Conservation (phyloP, 2,888 invertebrate genomes). For the Micoletzkya japonica region DNA sequence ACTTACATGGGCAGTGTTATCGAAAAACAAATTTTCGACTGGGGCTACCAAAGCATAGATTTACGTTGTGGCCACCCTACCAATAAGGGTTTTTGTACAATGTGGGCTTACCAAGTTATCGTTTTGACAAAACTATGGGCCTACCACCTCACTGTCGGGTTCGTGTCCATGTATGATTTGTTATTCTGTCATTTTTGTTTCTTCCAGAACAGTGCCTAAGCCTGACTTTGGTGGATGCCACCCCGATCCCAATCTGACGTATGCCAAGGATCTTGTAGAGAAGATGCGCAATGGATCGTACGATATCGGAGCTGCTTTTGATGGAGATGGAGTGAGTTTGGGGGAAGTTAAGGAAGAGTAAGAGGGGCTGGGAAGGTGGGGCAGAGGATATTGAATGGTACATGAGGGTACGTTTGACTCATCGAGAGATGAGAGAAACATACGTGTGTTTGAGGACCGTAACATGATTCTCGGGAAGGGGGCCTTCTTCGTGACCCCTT, state of each 20-base stretch:
- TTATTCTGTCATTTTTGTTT: neutral
- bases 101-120: too few species aligned
- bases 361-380: neutral
- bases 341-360: neutral
- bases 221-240: constrained; percentile 92
- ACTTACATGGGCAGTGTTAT: neutral
- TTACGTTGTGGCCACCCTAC: too few species aligned
- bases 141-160: neutral
- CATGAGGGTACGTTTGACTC: neutral
- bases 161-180: neutral
- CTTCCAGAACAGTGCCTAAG: constrained; percentile 73
- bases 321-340: constrained; percentile 83
- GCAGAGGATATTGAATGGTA: neutral
- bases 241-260: constrained; percentile 95
- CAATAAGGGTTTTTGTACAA: too few species aligned
- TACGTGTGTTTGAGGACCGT: constrained; percentile 73
- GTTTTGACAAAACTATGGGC: too few species aligned
- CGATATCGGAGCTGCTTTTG: constrained; percentile 92
- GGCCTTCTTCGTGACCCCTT: constrained; percentile 97
- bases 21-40: too few species aligned
- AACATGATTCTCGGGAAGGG: constrained; percentile 95
- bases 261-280: constrained; percentile 79
- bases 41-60: too few species aligned
- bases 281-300: constrained; percentile 73
- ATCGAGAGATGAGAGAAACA: neutral